Evolutionary conservation across 53 echinoderm and acorn worm species (phyloP), one percentile per base, ranked within the genome.

Genomic region (Antedon mediterranea): DNA sequence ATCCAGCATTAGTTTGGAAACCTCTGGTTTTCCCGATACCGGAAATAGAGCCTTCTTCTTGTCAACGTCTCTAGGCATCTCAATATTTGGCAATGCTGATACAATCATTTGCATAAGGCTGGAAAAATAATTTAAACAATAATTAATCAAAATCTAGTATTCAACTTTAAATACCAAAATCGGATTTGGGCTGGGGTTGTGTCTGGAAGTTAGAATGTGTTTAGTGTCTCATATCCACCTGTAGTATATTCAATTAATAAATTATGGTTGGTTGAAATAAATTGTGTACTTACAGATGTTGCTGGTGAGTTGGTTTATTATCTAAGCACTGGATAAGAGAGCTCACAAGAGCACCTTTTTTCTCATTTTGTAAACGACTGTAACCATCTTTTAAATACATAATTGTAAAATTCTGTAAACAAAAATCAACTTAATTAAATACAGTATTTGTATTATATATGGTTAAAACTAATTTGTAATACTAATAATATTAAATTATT

Each of bases 341-440:
- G 71, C 87, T 82, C 9, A 86, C 92, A 30, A 97, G 75, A 28
- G 85, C 87, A 20, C 92, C 97, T 43, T 97, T 89, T 28, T 89
- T 89, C 32, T 87, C 83, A 34, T 82, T 86, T 8, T 79, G 73
- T 20, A 97, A 82, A 15, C 97, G 73, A 29, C 89, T 92, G 79
- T 89, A 97, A 20, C 97, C 97, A 83, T 89, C 92, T 78, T 97
- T 97, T 23, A 97, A 82, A 83, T 97, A 97, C 85, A 97, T 72
- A 33, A 97, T 89, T 11, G 97, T 92, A 72, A 97, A 92, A 74
- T 97, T 97, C 97, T 94, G 83, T 44, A 43, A 31, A 32, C n/a
- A 75, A 72, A 29, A n/a, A n/a, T n/a, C n/a, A n/a, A n/a, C n/a
- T n/a, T n/a, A n/a, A n/a, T n/a, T n/a, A n/a, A n/a, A n/a, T n/a